Evolutionary conservation across 2,888 invertebrate genomes (phyloP), one percentile per base, ranked within the genome.

Genomic region (Heliconius sara): DNA sequence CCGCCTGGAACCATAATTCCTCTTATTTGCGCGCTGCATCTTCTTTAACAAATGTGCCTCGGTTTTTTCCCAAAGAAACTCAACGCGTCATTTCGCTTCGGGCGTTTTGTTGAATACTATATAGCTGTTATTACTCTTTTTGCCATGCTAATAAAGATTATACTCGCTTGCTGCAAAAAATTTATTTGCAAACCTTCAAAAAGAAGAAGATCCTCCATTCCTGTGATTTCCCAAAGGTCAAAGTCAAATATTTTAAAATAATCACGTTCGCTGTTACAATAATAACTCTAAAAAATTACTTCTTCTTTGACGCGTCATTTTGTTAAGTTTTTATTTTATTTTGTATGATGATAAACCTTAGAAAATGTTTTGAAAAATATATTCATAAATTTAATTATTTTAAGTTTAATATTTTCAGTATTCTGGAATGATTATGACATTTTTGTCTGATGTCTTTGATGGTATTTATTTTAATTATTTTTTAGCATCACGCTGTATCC

Each of bases 151-250:
- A 86, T 87, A 92, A 86, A 88, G 88, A 84, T 86, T 85, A 90
- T 87, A 88, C 88, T 92, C 85, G 85, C 83, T 83, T 86, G 87
- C 82, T 80, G 80, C 81, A 76, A 79, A 84, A 84, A 83, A 84
- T 83, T 84, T 84, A 85, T 82, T 83, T 85, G 84, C 78, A 79
- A 82, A 78, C 83, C 84, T 30, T 30, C 30, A 30, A 30, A 30
- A 30, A 30, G 30, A 30, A 30, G 4, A 87, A 88, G 87, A 86
- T 87, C 87, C 88, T 85, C 85, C 89, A 89, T 89, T 89, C 88
- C 87, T 88, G 88, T 94, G 94, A 95, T 95, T 95, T 95, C 94
- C 94, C 94, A 88, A 87, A 91, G 94, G 94, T 87, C 90, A 85
- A 87, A 85, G 86, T 86, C 86, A 88, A 88, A 87, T 91, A 90